Evolutionary conservation across 2,888 invertebrate species (phyloP).

Genomic region (Synanthedon myopaeformis): DNA sequence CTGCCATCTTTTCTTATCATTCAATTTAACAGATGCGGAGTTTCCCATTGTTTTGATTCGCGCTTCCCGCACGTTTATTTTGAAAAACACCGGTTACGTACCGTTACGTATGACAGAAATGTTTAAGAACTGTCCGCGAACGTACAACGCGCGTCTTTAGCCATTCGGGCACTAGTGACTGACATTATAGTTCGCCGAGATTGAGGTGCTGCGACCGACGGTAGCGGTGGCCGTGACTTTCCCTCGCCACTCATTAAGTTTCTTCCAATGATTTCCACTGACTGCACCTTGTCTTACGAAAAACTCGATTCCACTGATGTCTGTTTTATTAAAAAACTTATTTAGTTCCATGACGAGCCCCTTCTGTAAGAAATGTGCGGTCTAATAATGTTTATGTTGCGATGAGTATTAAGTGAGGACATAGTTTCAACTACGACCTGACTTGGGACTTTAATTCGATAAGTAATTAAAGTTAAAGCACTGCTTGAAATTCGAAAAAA

Average conservation of each 20-base stretch:
- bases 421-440: no score
- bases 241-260: conserved; percentile 23
- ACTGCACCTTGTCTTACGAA: conserved; percentile 7
- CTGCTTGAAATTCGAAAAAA: no score
- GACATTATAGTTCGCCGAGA: conserved; percentile 1
- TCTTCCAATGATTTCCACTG: conserved; percentile 24
- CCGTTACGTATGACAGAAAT: background rate
- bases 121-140: background rate
- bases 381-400: no score
- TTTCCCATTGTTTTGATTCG: conserved; percentile 39
- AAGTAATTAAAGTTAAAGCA: no score
- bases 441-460: no score
- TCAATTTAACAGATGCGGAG: conserved; percentile 53
- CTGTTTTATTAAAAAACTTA: no score
- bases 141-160: conserved; percentile 24
- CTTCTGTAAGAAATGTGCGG: no score
- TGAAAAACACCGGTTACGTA: conserved; percentile 6
- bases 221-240: conserved; percentile 50
- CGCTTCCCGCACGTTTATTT: conserved; percentile 2
- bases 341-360: no score
- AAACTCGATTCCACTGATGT: background rate
- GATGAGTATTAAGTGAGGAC: no score
- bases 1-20: conserved; percentile 59
- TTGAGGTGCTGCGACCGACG: conserved; percentile 1
- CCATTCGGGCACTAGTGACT: conserved; percentile 26